Base-by-base conservation (phyloP, 2,113 vertebrate genomes). In the Phalacrocorax carbo region DNA sequence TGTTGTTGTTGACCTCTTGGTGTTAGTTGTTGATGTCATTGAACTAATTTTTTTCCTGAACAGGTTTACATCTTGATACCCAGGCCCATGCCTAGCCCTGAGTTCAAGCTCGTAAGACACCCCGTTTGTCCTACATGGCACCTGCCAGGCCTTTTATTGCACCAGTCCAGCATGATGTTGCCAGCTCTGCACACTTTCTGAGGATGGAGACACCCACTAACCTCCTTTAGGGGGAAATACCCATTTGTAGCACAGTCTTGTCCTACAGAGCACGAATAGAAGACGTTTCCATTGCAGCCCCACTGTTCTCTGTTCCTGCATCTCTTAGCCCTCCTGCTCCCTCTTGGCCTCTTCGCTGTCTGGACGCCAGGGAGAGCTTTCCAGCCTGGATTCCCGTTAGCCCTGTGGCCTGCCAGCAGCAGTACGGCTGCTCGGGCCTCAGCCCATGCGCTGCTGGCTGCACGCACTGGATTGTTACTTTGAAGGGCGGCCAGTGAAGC, bases 311-410 rank as follows among this genome's bases (percentile, higher is more conserved):
- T 55, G 52, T 8, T 48, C 36, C 15, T 26, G 6, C 10, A 32
- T 12, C 44, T 70, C 25, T 29, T 18, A 13, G 15, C 29, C 13
- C 19, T 27, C n/a, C 77, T 60, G 57, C 29, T 58, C 13, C 17
- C 22, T 49, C 44, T 75, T 44, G 64, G 13, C 23, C 25, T 25
- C 17, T 57, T 48, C 34, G 7, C 51, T 83, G 42, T 18, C 42
- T 40, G 57, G 44, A 44, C 0, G 0, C 18, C 0, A 2, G 27
- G 36, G 9, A 64, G 18, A 27, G 15, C 30, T 46, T 76, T 60
- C 51, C 57, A 71, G 55, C 20, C 29, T 12, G 25, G 55, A 40
- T 40, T 23, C 51, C 60, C 23, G 32, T 29, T 18, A 18, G 55
- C 14, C 34, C 49, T 2, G 22, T 5, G 66, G 30, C 30, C 42